Evolutionary conservation across 2,888 invertebrate genomes (phyloP), one percentile per base, ranked within the genome.

Genomic region (Biston stratarius): DNA sequence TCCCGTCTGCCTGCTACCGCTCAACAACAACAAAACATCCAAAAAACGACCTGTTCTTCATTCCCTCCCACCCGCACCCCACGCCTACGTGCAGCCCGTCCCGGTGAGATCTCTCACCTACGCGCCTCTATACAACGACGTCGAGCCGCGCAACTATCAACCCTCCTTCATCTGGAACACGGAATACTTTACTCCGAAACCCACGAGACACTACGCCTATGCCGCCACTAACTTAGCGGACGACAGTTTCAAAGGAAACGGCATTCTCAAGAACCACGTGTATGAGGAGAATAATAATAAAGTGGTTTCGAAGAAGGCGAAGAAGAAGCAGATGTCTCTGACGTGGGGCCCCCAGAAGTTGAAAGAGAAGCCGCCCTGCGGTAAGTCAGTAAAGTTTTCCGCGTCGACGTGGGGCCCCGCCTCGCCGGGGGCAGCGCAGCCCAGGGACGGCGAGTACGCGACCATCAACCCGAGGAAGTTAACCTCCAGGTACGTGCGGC

Each of bases 391-490:
- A 53, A 48, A 72, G 59, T 74, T 74, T 8, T 61, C 61, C 5
- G 67, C 72, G 15, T 65, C 68, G 33, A 74, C 74, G 15, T 74
- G 74, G 74, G 74, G 74, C 9, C 72, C 72, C 48, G 38, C 15
- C 49, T 64, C 61, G 67, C 71, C 52, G 69, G 11, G 11, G 69
- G 78, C 10, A 74, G 78, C 5, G 80, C 42, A 7, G 7, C 70
- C 58, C 72, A 9, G 6, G 71, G 76, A 76, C 1, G 80, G 81
- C 0, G 76, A 81, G 6, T 86, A 85, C 64, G 87, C 87, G 0
- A 86, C 85, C 5, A 82, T 87, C 42, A 79, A 84, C 67, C 87
- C 87, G 0, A 75, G 81, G 45, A 84, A 86, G 42, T 73, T 87
- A 15, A 74, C 82, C 12, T 75, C 79, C 0, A 70, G 76, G 34